These are phyloP conservation scores for Cryptocephalus moraei DNA, from an alignment of 2,888 invertebrate species.

Conservation along the genomic window DNA sequence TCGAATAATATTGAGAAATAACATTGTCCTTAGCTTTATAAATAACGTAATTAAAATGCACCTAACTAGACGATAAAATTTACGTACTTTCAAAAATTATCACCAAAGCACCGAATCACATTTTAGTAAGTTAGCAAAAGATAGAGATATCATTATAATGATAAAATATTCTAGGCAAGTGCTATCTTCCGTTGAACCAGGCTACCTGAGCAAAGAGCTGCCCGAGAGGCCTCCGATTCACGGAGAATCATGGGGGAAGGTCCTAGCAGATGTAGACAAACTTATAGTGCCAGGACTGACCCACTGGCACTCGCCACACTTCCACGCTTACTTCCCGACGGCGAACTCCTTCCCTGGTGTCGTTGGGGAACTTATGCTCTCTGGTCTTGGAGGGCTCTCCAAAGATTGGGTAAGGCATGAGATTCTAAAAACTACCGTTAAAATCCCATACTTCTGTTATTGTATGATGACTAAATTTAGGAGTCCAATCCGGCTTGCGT, in stretches of 20 bases:
- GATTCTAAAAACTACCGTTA: no score
- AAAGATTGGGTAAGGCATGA: slow-evolving; percentile 22
- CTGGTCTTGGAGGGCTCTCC: slow-evolving; percentile 24
- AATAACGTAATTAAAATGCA: no score
- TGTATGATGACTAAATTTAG: slow-evolving; percentile 12
- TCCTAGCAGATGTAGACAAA: slow-evolving; percentile 76
- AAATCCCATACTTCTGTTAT: neutral
- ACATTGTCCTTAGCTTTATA: no score
- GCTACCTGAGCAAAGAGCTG: slow-evolving; percentile 70
- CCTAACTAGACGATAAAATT: no score
- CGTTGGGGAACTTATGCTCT: slow-evolving; percentile 51
- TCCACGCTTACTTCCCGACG: slow-evolving; percentile 86
- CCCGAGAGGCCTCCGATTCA: slow-evolving; percentile 71
- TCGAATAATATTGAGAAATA: no score
- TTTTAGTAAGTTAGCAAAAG: no score
- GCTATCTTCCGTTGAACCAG: slow-evolving; percentile 80
- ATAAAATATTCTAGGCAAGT: slow-evolving; percentile 52
- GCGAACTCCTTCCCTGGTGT: slow-evolving; percentile 80
- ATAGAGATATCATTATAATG: no score
- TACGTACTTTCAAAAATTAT: no score
- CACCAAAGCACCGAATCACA: no score
- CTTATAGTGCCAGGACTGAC: slow-evolving; percentile 89
- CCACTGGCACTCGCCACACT: slow-evolving; percentile 89
- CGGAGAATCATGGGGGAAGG: slow-evolving; percentile 75
- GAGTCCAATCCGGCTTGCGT: slow-evolving; percentile 56